Evolutionary conservation across 2,888 invertebrate species (phyloP), one percentile per base, ranked within the genome.

Genomic region (Spatulosminthurus flaviceps): DNA sequence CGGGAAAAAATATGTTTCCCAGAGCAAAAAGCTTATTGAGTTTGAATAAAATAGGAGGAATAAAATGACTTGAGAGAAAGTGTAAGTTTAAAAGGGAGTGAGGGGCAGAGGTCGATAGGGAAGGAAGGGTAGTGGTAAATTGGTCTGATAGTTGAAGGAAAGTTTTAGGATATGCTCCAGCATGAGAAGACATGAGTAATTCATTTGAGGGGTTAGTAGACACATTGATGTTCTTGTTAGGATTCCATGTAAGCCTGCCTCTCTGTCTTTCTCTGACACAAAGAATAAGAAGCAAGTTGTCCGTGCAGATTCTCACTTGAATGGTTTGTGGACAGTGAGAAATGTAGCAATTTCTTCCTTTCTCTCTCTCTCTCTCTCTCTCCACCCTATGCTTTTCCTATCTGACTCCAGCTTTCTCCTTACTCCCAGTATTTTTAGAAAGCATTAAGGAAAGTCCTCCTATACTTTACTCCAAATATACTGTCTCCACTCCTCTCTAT

Each of bases 271-370:
- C 26, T 66, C 67, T 42, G 19, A 29, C 67, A 28, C n/a, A 64
- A n/a, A 24, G n/a, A 22, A 71, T 22, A 71, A 42, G 42, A 19
- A 71, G 71, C 22, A 43, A 71, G 71, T 71, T 42, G 71, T 71
- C 71, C 26, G 71, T n/a, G 24, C 70, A 42, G 43, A 71, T 42
- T 43, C 42, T 42, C 71, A 42, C 71, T 71, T 71, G 42, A 71
- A 71, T 43, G 71, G 24, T 16, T 71, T 34, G 11, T 1, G 69
- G 81, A 81, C 81, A 79, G 29, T 81, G 81, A 81, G 79, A 81
- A 79, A 81, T 81, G 77, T 79, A 41, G 66, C 79, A 81, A 81
- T 81, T 81, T 81, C 77, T 60, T 77, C 73, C 70, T 51, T 42
- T 41, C 69, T 67, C 75, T 70, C 34, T 34, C 34, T 9, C 34